Conservation (phyloP, 2,797 vertebrate species). For the Triplophysa bombifrons region DNA sequence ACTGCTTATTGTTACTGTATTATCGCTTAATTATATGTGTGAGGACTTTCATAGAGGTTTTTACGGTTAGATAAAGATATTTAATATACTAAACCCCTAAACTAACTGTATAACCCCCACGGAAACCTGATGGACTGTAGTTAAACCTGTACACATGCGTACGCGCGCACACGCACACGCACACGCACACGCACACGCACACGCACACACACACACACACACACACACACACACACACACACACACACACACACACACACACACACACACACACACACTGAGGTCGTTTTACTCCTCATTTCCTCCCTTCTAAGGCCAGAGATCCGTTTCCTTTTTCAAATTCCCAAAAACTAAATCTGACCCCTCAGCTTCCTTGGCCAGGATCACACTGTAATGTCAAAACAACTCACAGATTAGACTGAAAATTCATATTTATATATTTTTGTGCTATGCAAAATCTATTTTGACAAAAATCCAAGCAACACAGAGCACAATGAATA, state of each 20-base stretch:
- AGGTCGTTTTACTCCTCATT: neutral
- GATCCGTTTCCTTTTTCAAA: conserved; percentile 23
- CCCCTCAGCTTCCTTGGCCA: neutral
- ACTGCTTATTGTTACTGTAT: neutral
- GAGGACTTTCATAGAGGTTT: neutral
- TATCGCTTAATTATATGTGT: neutral
- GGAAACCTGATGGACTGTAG: neutral
- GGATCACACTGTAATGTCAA: neutral
- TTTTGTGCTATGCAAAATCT: neutral
- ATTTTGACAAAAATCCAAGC: neutral
- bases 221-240: neutral
- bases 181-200: neutral
- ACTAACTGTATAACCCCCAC: neutral
- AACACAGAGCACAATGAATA: conserved; percentile 3
- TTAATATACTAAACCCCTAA: neutral
- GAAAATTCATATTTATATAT: neutral
- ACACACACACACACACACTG: neutral
- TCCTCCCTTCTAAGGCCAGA: conserved; percentile 21
- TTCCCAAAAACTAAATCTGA: neutral
- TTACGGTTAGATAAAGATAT: neutral
- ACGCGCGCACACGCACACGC: neutral
- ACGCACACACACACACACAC: neutral
- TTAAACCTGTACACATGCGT: neutral
- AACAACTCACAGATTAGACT: neutral
- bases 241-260: neutral